phyloP scores from a whole-genome alignment of 2,797 vertebrate species.

The Chaunax sp. region DNA sequence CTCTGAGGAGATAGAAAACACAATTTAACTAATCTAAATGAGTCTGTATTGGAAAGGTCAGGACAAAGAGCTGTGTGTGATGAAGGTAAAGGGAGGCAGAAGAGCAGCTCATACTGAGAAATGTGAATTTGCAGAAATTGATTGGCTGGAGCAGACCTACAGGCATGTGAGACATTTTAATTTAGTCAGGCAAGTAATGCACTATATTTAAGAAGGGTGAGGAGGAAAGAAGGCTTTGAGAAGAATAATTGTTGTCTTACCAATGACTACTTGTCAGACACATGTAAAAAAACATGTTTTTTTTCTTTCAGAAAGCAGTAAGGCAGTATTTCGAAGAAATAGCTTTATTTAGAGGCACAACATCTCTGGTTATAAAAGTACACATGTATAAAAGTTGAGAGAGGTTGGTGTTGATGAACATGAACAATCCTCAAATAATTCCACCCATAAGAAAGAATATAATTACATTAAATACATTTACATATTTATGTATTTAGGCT shows the following conservation, averaged over 20 bases:
- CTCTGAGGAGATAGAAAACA: conserved; percentile 37
- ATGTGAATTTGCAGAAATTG: conserved; percentile 19
- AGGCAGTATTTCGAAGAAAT: no score
- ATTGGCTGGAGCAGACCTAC: conserved; percentile 16
- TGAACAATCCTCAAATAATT: no score
- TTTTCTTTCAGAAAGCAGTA: neutral
- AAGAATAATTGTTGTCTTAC: neutral
- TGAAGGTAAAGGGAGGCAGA: conserved; percentile 30
- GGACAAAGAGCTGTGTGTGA: conserved; percentile 30
- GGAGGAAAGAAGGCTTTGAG: neutral
- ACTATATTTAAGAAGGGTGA: no score
- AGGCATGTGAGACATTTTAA: conserved; percentile 28
- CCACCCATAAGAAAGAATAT: no score
- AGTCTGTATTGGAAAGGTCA: conserved; percentile 58
- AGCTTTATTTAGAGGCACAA: no score
- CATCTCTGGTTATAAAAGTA: no score
- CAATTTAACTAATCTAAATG: conserved; percentile 59
- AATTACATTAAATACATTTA: no score
- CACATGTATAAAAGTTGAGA: no score
- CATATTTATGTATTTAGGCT: no score
- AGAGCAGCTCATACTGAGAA: conserved; percentile 31
- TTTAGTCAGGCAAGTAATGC: conserved; percentile 6
- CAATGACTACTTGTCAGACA: neutral
- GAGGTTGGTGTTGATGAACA: no score
- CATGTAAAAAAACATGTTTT: neutral